Conservation (phyloP, 2,888 invertebrate genomes). For the Eubasilissa splendida region DNA sequence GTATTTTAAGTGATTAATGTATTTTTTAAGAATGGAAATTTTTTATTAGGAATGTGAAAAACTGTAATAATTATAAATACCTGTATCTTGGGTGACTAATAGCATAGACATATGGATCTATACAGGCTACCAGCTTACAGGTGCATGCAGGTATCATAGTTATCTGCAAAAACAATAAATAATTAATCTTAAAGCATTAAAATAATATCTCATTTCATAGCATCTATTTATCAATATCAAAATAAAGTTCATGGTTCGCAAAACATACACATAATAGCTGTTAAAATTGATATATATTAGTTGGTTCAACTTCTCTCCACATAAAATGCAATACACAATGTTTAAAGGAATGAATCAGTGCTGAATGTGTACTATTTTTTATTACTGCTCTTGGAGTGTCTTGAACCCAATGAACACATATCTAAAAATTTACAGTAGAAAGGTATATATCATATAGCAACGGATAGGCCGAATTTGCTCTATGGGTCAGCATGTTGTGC, state of each 20-base stretch:
- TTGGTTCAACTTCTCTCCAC: background rate
- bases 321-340: too few relatives aligned
- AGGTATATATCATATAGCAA: too few relatives aligned
- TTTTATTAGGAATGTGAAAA: too few relatives aligned
- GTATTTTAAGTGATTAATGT: background rate
- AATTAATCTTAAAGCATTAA: background rate
- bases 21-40: background rate
- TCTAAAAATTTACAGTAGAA: too few relatives aligned
- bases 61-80: slow-evolving; percentile 63
- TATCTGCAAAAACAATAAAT: slow-evolving; percentile 65
- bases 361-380: too few relatives aligned
- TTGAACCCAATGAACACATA: too few relatives aligned
- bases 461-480: too few relatives aligned
- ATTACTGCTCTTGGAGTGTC: too few relatives aligned
- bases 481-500: too few relatives aligned
- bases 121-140: slow-evolving; percentile 91
- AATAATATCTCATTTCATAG: too few relatives aligned
- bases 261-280: slow-evolving; percentile 20
- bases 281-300: background rate
- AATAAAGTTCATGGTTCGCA: background rate
- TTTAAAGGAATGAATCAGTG: too few relatives aligned
- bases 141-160: slow-evolving; percentile 91
- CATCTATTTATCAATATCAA: background rate
- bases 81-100: slow-evolving; percentile 93
- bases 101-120: slow-evolving; percentile 93